Evolutionary conservation across 2,113 vertebrate genomes (phyloP).

Genomic region (Crypturellus undulatus): DNA sequence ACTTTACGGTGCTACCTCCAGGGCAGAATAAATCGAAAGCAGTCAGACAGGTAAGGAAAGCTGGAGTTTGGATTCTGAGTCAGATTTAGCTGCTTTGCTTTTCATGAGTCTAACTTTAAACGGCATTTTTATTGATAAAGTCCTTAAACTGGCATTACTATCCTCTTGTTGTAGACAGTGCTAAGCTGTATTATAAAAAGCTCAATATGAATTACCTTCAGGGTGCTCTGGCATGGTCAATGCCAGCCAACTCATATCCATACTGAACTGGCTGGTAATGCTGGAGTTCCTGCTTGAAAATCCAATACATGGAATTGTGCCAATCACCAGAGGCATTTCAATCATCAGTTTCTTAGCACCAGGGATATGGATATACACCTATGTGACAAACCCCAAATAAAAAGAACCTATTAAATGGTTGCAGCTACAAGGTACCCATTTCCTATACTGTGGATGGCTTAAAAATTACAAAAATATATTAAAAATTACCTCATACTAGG

Average conservation of each 20-base stretch:
- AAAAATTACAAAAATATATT: neutral
- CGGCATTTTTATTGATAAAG: neutral
- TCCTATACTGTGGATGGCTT: neutral
- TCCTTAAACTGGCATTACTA: neutral
- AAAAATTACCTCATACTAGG: neutral
- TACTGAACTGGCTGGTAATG: constrained; percentile 77
- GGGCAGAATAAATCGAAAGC: neutral
- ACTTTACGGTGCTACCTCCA: neutral
- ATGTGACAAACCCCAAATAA: constrained; percentile 2
- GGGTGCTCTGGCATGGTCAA: constrained; percentile 83
- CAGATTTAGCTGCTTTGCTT: neutral
- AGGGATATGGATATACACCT: constrained; percentile 89
- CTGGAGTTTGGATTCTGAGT: neutral
- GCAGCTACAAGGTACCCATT: neutral
- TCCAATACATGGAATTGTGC: constrained; percentile 82
- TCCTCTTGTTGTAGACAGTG: neutral
- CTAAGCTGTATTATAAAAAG: neutral
- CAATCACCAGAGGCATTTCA: constrained; percentile 86
- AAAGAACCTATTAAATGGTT: neutral
- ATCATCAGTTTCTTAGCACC: constrained; percentile 86
- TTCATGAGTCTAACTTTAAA: neutral
- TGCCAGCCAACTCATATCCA: constrained; percentile 84
- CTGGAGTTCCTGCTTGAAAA: constrained; percentile 82
- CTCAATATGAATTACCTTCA: constrained; percentile 78
- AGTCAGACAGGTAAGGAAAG: neutral